These are phyloP conservation scores for Bombyx mandarina DNA, from an alignment of 1,140 invertebrate species.

Conservation along the genomic window DNA sequence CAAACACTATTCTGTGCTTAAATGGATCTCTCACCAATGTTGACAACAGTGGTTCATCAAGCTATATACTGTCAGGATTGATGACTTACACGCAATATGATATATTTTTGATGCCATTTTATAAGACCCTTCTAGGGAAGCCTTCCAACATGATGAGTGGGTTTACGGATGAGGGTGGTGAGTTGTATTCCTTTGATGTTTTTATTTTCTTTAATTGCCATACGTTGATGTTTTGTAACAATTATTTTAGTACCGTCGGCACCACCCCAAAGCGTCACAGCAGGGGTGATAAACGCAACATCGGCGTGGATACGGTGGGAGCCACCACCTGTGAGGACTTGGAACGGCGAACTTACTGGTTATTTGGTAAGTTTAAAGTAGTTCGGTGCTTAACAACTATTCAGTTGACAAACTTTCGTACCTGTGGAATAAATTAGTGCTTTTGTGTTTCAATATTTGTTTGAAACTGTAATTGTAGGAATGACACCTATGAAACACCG, in stretches of 20 bases:
- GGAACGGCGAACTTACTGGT: constrained; percentile 83
- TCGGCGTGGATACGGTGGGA: constrained; percentile 84
- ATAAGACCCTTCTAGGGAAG: constrained; percentile 81
- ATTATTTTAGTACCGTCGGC: constrained; percentile 69
- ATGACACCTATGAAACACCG: background rate
- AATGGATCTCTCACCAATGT: constrained; percentile 73
- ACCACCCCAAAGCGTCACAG: constrained; percentile 81
- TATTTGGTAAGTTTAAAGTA: constrained; percentile 75
- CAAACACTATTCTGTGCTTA: constrained; percentile 36
- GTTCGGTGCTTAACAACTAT: constrained; percentile 2
- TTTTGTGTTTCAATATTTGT: constrained; percentile 2
- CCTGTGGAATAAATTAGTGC: background rate
- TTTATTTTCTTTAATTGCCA: background rate
- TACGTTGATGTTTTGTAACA: background rate
- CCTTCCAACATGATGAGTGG: constrained; percentile 82
- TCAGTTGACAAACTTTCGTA: background rate
- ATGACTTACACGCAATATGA: constrained; percentile 80
- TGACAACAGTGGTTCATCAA: constrained; percentile 75
- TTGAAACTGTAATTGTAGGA: background rate
- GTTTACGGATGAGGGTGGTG: constrained; percentile 82
- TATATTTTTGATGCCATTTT: constrained; percentile 85
- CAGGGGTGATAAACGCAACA: constrained; percentile 83
- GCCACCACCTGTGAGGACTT: constrained; percentile 78
- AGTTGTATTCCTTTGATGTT: constrained; percentile 69
- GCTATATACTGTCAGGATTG: constrained; percentile 74